Conservation (phyloP, 2,888 invertebrate genomes). For the Spatulosminthurus flaviceps region DNA sequence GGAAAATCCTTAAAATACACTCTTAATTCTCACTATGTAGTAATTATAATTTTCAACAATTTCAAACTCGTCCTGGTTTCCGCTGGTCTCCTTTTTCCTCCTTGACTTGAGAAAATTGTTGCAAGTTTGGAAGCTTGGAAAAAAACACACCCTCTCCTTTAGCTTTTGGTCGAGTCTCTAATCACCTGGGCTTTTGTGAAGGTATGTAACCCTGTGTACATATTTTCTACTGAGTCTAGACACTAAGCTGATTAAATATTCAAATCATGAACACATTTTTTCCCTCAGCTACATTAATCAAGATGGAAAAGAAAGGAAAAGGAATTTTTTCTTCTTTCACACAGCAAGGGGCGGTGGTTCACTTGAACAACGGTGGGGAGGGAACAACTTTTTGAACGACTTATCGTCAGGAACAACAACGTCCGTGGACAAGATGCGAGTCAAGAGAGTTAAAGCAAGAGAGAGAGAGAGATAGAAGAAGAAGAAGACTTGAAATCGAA, state of each 20-base stretch:
- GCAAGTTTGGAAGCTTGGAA: neutral
- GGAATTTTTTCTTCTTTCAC: slow-evolving; percentile 22
- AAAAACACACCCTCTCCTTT: neutral
- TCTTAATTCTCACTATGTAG: slow-evolving; percentile 23
- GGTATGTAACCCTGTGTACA: neutral
- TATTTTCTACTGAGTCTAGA: slow-evolving; percentile 37
- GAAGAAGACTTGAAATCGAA: slow-evolving; percentile 28
- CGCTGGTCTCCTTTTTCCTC: neutral
- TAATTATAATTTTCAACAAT: slow-evolving; percentile 36
- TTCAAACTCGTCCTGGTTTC: slow-evolving; percentile 19
- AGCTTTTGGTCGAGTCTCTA: neutral
- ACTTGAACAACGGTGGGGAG: slow-evolving; percentile 27
- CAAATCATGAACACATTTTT: slow-evolving; percentile 45
- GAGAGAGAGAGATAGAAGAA: neutral
- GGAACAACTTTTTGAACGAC: slow-evolving; percentile 18
- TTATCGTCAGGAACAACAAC: slow-evolving; percentile 9
- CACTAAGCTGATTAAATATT: slow-evolving; percentile 46
- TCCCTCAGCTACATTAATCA: slow-evolving; percentile 41
- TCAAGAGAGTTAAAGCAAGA: neutral
- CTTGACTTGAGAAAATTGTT: neutral
- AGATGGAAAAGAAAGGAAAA: slow-evolving; percentile 41
- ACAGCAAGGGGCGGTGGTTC: slow-evolving; percentile 26
- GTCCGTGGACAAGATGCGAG: slow-evolving; percentile 18
- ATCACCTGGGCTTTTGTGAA: too few relatives aligned
- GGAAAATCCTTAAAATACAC: slow-evolving; percentile 20